Percentiles rank a stretch among this genome's conserved stretches.
phyloP scores from a whole-genome alignment of 2,888 invertebrate species.

The Anthophora plumipes region DNA sequence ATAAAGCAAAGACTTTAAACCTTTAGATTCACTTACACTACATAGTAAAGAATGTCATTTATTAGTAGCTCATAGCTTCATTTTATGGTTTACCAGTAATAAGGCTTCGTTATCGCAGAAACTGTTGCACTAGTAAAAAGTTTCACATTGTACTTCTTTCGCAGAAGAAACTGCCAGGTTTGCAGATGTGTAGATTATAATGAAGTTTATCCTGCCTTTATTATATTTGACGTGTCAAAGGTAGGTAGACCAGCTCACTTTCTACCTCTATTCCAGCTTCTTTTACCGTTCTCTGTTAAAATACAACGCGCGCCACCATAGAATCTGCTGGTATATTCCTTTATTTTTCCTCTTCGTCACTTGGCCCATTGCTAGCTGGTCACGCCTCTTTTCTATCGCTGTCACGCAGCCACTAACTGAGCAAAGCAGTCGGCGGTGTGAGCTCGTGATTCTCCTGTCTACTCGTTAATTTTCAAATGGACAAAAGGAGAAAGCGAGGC shows the following conservation, averaged over 20 bases:
- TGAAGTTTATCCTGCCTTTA: too few relatives aligned
- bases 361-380: neutral
- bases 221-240: neutral
- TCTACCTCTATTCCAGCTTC: too few relatives aligned
- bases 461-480: constrained; percentile 65
- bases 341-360: neutral
- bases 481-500: constrained; percentile 52
- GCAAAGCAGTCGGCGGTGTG: constrained; percentile 32
- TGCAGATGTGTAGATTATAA: too few relatives aligned
- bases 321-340: constrained; percentile 4
- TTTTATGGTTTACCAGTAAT: too few relatives aligned
- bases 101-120: too few relatives aligned
- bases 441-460: constrained; percentile 65
- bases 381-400: constrained; percentile 15
- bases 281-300: neutral
- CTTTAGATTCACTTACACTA: too few relatives aligned
- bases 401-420: constrained; percentile 28
- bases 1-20: too few relatives aligned
- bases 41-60: too few relatives aligned
- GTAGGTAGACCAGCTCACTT: neutral
- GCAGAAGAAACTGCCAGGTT: too few relatives aligned
- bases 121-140: too few relatives aligned
- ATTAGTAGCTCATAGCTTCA: too few relatives aligned
- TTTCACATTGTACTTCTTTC: too few relatives aligned
- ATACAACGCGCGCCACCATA: neutral